Evolutionary conservation across 2,888 invertebrate genomes (phyloP).

Genomic region (Azorinus chamasolen): DNA sequence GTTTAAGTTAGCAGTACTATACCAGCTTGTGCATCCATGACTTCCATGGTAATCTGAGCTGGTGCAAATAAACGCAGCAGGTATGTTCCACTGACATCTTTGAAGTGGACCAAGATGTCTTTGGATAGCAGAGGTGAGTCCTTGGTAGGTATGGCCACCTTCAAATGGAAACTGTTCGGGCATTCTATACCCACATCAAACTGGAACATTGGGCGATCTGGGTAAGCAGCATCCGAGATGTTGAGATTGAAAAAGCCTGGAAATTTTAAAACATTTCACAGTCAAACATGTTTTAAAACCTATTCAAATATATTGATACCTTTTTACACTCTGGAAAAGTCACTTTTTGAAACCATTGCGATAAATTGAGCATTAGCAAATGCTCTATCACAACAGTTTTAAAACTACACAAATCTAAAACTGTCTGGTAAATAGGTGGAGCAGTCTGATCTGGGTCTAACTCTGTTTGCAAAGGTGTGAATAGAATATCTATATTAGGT

Average conservation of each 20-base stretch:
- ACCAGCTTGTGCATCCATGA: slow-evolving; percentile 7
- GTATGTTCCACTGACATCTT: slow-evolving; percentile 64
- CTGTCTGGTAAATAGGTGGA: no score
- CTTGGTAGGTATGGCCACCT: slow-evolving; percentile 79
- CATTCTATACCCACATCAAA: slow-evolving; percentile 82
- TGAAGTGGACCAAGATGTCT: slow-evolving; percentile 70
- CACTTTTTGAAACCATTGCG: no score
- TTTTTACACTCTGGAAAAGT: no score
- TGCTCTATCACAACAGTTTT: no score
- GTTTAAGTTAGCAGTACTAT: no score
- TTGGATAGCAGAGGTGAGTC: slow-evolving; percentile 72
- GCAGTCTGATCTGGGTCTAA: no score
- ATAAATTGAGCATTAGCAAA: no score
- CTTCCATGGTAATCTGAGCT: slow-evolving; percentile 34
- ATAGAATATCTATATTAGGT: no score
- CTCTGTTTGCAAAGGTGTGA: no score
- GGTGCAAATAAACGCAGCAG: slow-evolving; percentile 73
- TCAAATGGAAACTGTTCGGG: slow-evolving; percentile 76
- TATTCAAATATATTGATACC: no score
- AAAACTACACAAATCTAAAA: no score
- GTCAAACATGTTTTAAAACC: no score
- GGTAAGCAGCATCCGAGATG: slow-evolving; percentile 79
- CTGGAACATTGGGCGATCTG: slow-evolving; percentile 73
- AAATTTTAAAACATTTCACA: slow-evolving; percentile 6
- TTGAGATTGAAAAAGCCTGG: slow-evolving; percentile 81